These are phyloP conservation scores for Trichogramma dendrolimi DNA, from an alignment of 2,888 invertebrate species.

Conservation along the genomic window DNA sequence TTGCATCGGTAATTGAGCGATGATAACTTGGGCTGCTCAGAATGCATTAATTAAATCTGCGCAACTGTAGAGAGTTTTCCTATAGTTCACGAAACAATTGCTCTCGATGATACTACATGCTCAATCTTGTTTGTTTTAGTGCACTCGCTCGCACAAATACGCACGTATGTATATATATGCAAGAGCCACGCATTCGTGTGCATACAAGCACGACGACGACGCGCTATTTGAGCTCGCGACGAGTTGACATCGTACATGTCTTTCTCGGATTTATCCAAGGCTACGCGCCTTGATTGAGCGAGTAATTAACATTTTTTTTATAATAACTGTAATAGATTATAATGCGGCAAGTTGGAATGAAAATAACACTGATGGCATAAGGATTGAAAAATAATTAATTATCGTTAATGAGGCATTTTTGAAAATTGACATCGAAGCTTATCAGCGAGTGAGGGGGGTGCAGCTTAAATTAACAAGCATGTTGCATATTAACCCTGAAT, in stretches of 20 bases:
- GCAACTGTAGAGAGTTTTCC: constrained; percentile 17
- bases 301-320: neutral
- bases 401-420: too few relatives aligned
- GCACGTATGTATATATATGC: too few relatives aligned
- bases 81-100: neutral
- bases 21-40: constrained; percentile 23
- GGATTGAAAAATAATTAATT: too few relatives aligned
- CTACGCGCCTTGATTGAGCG: neutral
- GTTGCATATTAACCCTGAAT: too few relatives aligned
- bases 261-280: constrained; percentile 3
- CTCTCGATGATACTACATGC: neutral
- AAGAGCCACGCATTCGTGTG: neutral
- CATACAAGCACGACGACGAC: too few relatives aligned
- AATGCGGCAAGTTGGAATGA: neutral
- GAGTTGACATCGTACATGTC: neutral
- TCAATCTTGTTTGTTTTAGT: constrained; percentile 4
- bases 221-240: too few relatives aligned
- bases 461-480: too few relatives aligned
- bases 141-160: neutral
- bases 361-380: neutral
- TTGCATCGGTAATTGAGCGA: constrained; percentile 40
- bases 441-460: too few relatives aligned
- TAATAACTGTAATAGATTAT: neutral
- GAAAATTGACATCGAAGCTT: too few relatives aligned
- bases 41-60: constrained; percentile 39